Evolutionary conservation across 2,888 invertebrate species (phyloP), one percentile per base, ranked within the genome.

Genomic region (Hypercompe scribonia): DNA sequence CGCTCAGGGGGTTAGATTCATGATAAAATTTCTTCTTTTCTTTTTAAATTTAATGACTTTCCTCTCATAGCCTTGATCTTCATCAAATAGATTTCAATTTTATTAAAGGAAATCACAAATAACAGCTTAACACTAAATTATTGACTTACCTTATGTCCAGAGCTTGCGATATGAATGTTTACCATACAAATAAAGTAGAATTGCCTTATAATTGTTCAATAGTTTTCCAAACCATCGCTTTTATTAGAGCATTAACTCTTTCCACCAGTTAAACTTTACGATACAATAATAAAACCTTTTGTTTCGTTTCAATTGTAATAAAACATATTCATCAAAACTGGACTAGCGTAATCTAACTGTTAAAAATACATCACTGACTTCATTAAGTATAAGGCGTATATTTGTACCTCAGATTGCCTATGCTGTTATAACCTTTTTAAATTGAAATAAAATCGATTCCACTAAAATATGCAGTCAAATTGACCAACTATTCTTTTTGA

Each of bases 251-350:
- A 61, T 61, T 61, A 61, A 61, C 18, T 61, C 61, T 61, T 61
- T 61, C 61, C 61, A 61, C 61, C 61, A 15, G 61, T 31, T 61
- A 61, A 61, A 28, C 61, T 31, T 61, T 61, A 31, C 61, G 61
- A 31, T 31, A 61, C 61, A 31, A 31, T 31, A 7, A 61, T 18
- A 31, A 18, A 61, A 61, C 13, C 61, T 7, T 18, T 15, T 31
- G 7, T 61, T 31, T 31, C 1, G 18, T 61, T 18, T 31, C 18
- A 61, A 31, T 31, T 61, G 18, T 61, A 61, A 61, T 31, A 61
- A 18, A 31, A 31, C 61, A 61, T 15, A 61, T 28, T 31, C 13
- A 28, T 13, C 31, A 28, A 5, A 28, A 15, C 31, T 50, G 24
- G n/a, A n/a, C n/a, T n/a, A n/a, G n/a, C n/a, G n/a, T n/a, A n/a